Evolutionary conservation across 2,113 vertebrate genomes (phyloP), one percentile per base, ranked within the genome.

Genomic region (Arenaria interpres): DNA sequence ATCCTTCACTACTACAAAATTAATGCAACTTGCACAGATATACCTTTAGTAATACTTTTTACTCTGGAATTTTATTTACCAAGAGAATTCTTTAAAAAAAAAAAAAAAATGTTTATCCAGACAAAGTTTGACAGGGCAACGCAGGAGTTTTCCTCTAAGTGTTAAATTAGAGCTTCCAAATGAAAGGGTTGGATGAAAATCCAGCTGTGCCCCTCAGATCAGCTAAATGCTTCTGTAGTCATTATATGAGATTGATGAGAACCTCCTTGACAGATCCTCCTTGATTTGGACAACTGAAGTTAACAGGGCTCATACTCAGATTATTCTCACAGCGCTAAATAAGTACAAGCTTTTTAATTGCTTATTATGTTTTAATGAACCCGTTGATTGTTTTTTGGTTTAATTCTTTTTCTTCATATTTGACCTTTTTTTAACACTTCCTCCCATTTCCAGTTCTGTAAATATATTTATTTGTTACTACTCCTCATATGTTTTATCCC

Each of bases 151-250:
- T 87, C 51, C 72, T 95, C 50, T 95, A 93, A 95, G 86, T 95
- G 89, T 77, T 95, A 96, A 96, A 95, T 96, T 95, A 96, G 93
- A 81, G 76, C 64, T 71, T 95, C 90, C 50, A 95, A 96, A 95
- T 87, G 93, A 96, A 96, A 94, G 84, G 73, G 35, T 89, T 95
- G 94, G 87, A 78, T 95, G 79, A 96, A 96, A 96, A 96, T 96
- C 95, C 93, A 97, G 94, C 95, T 97, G 96, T 96, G 95, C 89
- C 57, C 60, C 89, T 96, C 87, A 96, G 94, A 97, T 95, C 91
- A 92, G 80, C 60, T 92, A 96, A 96, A 95, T 92, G 81, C 11
- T 95, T 94, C 89, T 96, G 18, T 39, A 92, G 93, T 95, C 89
- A 92, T 96, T 97, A 97, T 60, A 56, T 12, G 66, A 89, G 84